Conservation (phyloP, 2,888 invertebrate species). For the Plusia festucae region DNA sequence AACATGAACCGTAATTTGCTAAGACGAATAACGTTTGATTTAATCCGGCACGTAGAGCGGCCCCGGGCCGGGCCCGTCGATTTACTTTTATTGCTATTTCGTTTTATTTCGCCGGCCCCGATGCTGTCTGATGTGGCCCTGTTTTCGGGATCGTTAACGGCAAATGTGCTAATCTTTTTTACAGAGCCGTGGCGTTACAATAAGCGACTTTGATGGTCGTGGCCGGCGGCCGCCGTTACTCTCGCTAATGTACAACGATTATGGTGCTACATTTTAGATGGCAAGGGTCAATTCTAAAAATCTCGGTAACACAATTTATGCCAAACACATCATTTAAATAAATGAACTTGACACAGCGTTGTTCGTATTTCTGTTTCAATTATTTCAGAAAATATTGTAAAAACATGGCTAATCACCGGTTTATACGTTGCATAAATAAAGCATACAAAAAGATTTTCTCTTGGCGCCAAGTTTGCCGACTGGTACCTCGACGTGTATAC, state of each 20-base stretch:
- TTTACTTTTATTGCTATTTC: slow-evolving; percentile 88
- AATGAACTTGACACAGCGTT: slow-evolving; percentile 54
- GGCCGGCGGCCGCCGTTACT: slow-evolving; percentile 73
- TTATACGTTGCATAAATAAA: not conserved
- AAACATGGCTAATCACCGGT: not conserved
- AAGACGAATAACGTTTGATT: slow-evolving; percentile 88
- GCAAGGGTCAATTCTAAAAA: slow-evolving; percentile 63
- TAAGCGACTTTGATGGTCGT: slow-evolving; percentile 77
- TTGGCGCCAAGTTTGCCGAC: slow-evolving; percentile 54
- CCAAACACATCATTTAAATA: slow-evolving; percentile 56
- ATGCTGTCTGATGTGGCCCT: slow-evolving; percentile 82
- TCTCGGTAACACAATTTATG: slow-evolving; percentile 52
- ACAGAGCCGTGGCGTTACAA: slow-evolving; percentile 78
- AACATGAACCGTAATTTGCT: slow-evolving; percentile 86
- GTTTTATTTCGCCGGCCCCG: slow-evolving; percentile 82
- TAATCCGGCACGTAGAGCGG: slow-evolving; percentile 84
- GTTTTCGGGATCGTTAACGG: slow-evolving; percentile 87
- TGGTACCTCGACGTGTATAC: slow-evolving; percentile 59
- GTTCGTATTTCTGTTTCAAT: slow-evolving; percentile 33
- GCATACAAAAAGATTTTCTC: slow-evolving; percentile 20
- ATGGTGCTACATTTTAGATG: slow-evolving; percentile 74
- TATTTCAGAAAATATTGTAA: slow-evolving; percentile 39
- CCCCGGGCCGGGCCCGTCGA: slow-evolving; percentile 78
- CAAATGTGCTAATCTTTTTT: slow-evolving; percentile 88
- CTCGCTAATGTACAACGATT: slow-evolving; percentile 77